Evolutionary conservation across 2,797 vertebrate genomes (phyloP), one percentile per base, ranked within the genome.

Genomic region (Enteromius unitaeniatus): DNA sequence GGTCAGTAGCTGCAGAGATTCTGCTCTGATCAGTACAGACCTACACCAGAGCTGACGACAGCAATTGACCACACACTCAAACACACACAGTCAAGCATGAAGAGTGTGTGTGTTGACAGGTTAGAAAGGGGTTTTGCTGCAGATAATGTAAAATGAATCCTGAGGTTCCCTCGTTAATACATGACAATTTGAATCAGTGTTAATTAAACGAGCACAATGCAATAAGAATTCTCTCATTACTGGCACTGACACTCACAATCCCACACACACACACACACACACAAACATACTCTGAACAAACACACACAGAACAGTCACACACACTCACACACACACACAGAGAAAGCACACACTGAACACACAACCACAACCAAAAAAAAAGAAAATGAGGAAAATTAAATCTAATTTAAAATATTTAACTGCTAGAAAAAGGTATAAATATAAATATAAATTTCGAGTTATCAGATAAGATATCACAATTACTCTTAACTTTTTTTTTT

Each of bases 181-280:
- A 92, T 91, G 88, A 86, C 91, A 89, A 91, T 94, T 93, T 89
- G 89, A 92, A 90, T 93, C 90, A 89, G 93, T 85, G 86, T 85
- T 94, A 93, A 95, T 95, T 94, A 94, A 94, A 92, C 83, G 83
- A 90, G 90, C 93, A 93, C 90, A 93, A 92, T 91, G 86, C 90
- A 94, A 94, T 93, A 93, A 92, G 90, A 92, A 91, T 94, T 92
- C 88, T 86, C 91, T 93, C 91, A 92, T 94, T 93, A 93, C 65
- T 40, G 85, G 62, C 90, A 92, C 93, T 88, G 87, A 93, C 92
- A 49, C 45, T 51, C 31, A 74, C 81, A 75, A 37, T 49, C 13
- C 73, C 82, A 86, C 15, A 84, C 72, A 83, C 7, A 81, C 68
- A 47, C 28, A 75, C 23, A 84, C 72, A 85, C 74, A 37, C 37